Percentiles rank a stretch among this genome's conserved stretches.
phyloP scores from a whole-genome alignment of 2,888 invertebrate species.

The Hyles lineata region DNA sequence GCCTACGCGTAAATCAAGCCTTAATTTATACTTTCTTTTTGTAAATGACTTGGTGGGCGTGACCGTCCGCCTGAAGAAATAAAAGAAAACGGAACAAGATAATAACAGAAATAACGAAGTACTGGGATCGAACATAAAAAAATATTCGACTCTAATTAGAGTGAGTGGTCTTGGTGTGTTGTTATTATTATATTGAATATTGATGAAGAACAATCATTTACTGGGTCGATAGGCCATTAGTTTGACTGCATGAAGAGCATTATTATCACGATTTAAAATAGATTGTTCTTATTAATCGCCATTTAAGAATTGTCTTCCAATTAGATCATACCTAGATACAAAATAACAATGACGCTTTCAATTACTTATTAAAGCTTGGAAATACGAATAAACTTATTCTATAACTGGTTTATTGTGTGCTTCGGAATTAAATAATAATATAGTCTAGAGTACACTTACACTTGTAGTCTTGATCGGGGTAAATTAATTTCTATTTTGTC shows the following conservation, averaged over 20 bases:
- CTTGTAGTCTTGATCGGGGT: no score
- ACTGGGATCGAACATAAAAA: neutral
- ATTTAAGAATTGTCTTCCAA: neutral
- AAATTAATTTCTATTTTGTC: no score
- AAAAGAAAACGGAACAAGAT: slow-evolving; percentile 2
- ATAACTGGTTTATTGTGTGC: no score
- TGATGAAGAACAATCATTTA: slow-evolving; percentile 47
- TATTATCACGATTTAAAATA: neutral
- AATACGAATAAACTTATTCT: no score
- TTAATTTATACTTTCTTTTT: slow-evolving; percentile 17
- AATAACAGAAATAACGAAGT: neutral
- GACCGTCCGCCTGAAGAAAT: neutral
- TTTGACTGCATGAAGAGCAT: slow-evolving; percentile 27
- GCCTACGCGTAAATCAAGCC: neutral
- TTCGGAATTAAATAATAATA: no score
- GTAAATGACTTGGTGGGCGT: neutral
- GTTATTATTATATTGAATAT: slow-evolving; percentile 48
- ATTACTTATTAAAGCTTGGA: no score
- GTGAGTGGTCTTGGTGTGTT: slow-evolving; percentile 27
- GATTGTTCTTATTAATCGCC: neutral
- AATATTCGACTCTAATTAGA: neutral
- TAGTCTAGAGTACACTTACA: no score
- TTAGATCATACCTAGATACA: neutral
- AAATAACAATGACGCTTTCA: neutral
- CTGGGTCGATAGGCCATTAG: slow-evolving; percentile 54